These are phyloP conservation scores for Conopomorpha cramerella DNA, from an alignment of 1,140 invertebrate genomes.

Conservation along the genomic window DNA sequence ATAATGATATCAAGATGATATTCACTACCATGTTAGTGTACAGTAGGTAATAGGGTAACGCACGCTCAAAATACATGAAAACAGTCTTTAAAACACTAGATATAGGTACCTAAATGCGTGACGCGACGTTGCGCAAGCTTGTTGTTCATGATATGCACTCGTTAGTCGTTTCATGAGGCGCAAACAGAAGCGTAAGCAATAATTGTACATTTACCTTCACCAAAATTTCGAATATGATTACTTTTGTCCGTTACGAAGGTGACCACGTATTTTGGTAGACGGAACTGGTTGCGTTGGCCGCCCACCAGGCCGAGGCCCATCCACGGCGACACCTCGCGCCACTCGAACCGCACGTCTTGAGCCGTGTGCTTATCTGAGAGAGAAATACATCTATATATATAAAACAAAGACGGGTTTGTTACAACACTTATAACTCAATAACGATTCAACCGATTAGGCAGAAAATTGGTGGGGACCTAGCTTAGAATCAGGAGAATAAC, in stretches of 20 bases:
- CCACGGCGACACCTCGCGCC: constrained; percentile 59
- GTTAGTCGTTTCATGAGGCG: constrained; percentile 23
- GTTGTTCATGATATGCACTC: constrained; percentile 1
- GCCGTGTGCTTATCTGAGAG: constrained; percentile 64
- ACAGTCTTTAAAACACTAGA: no score
- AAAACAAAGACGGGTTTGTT: no score
- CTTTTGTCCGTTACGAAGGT: constrained; percentile 62
- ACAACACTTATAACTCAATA: no score
- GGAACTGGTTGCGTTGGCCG: constrained; percentile 57
- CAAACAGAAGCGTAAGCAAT: constrained; percentile 54
- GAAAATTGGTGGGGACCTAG: no score
- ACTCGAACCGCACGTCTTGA: constrained; percentile 62
- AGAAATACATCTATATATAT: no score
- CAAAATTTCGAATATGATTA: constrained; percentile 63
- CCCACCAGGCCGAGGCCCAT: constrained; percentile 43
- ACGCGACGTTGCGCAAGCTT: background rate
- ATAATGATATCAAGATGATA: no score
- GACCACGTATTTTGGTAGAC: constrained; percentile 66
- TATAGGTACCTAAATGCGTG: background rate
- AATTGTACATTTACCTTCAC: constrained; percentile 63
- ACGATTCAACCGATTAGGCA: no score
- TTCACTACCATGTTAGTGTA: constrained; percentile 2
- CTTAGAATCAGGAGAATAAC: no score
- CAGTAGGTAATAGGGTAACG: constrained; percentile 6
- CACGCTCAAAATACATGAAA: no score